Evolutionary conservation across 2,888 invertebrate species (phyloP).

Genomic region (Cerastis leucographa): DNA sequence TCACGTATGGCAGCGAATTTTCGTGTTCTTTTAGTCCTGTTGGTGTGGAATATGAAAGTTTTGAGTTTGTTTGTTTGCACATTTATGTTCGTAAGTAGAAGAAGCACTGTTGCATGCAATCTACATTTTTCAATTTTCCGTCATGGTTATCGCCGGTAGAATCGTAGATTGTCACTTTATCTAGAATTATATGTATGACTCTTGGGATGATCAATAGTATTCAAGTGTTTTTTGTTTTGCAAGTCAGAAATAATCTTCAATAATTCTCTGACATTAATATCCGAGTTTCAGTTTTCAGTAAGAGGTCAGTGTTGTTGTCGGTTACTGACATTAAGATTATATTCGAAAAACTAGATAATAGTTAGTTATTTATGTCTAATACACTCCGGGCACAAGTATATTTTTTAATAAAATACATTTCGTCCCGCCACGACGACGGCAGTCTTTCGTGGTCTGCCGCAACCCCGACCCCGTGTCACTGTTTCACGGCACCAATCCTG

Average conservation of each 20-base stretch:
- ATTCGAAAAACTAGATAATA: not conserved
- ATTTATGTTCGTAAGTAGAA: not conserved
- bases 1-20: conserved; percentile 48
- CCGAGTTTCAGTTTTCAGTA: not conserved
- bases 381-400: too few relatives aligned
- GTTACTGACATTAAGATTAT: not conserved
- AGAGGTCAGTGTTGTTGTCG: too few relatives aligned
- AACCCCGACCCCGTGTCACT: not conserved
- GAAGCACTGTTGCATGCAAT: not conserved
- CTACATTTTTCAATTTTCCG: not conserved
- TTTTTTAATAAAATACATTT: too few relatives aligned
- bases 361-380: too few relatives aligned
- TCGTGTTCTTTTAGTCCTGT: conserved; percentile 40
- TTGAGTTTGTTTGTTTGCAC: conserved; percentile 2
- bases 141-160: not conserved
- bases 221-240: too few relatives aligned
- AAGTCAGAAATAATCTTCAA: too few relatives aligned
- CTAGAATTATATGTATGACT: too few relatives aligned
- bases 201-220: too few relatives aligned
- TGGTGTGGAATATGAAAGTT: conserved; percentile 42
- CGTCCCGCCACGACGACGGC: not conserved
- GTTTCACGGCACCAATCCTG: not conserved
- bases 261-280: not conserved
- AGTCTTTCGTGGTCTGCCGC: not conserved
- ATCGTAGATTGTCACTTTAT: not conserved